Conservation (phyloP, 2,797 vertebrate genomes). For the Tapirus indicus region DNA sequence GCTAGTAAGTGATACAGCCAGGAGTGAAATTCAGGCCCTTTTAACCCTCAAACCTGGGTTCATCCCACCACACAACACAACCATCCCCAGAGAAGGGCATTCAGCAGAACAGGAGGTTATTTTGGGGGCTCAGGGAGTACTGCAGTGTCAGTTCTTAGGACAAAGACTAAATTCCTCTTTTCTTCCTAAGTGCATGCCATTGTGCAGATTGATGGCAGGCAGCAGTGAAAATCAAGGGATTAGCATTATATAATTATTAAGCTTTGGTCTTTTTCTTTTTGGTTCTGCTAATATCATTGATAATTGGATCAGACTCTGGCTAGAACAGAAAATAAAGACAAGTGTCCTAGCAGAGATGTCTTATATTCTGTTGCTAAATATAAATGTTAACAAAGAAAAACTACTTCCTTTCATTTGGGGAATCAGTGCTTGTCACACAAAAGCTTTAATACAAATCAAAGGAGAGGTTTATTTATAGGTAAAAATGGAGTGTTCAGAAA, state of each 20-base stretch:
- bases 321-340: conserved; percentile 67
- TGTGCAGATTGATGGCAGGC: conserved; percentile 20
- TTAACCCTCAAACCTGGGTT: background rate
- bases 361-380: conserved; percentile 67
- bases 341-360: conserved; percentile 32
- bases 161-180: conserved; percentile 49
- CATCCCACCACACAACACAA: background rate
- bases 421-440: background rate
- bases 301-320: conserved; percentile 62
- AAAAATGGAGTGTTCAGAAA: conserved; percentile 37
- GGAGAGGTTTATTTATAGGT: conserved; percentile 50
- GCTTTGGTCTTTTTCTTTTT: conserved; percentile 29
- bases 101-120: background rate
- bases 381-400: conserved; percentile 68
- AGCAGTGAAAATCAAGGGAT: conserved; percentile 47
- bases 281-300: conserved; percentile 64
- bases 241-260: conserved; percentile 64
- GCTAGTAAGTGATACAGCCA: background rate
- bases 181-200: background rate
- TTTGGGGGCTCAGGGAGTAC: background rate
- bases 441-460: conserved; percentile 58
- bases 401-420: conserved; percentile 49
- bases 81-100: background rate
- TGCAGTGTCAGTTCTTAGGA: background rate
- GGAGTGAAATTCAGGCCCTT: conserved; percentile 33